phyloP scores from a whole-genome alignment of 1,140 invertebrate species.

The Neodiprion fabricii region DNA sequence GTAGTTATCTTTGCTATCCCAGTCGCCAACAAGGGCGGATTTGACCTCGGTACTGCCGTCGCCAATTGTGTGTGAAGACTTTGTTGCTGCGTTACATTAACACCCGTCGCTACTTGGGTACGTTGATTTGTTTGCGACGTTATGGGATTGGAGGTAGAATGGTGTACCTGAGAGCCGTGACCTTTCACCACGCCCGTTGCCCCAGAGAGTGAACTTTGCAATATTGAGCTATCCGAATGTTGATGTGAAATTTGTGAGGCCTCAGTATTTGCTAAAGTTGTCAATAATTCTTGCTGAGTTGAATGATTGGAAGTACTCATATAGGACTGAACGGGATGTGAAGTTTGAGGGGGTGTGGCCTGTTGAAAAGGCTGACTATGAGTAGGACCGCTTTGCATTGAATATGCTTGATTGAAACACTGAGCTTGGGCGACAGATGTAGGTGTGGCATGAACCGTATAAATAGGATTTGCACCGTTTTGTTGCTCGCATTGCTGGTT shows the following conservation, averaged over 20 bases:
- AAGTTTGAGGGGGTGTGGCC: not conserved
- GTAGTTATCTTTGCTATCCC: constrained; percentile 42
- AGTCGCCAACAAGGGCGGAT: constrained; percentile 34
- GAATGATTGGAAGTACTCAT: not conserved
- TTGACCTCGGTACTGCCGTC: constrained; percentile 12
- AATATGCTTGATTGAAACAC: constrained; percentile 24
- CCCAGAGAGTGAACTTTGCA: not conserved
- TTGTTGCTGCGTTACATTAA: not conserved
- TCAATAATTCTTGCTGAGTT: not conserved
- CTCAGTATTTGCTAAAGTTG: not conserved
- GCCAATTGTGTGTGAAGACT: constrained; percentile 16
- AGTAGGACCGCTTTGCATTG: not conserved
- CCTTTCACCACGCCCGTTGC: not conserved
- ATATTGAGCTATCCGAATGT: not conserved
- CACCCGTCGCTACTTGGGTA: not conserved
- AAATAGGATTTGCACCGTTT: constrained; percentile 40
- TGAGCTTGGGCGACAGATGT: constrained; percentile 47
- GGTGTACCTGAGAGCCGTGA: not conserved
- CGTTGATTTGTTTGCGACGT: not conserved
- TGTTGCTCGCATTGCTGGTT: constrained; percentile 31
- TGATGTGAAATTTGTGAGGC: not conserved
- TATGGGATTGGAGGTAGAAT: not conserved
- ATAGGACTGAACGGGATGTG: not conserved
- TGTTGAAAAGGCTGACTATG: not conserved
- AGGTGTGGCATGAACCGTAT: constrained; percentile 47